A percentile compares a stretch with the other conserved stretches of the same genome.
Conservation (phyloP, 2,113 vertebrate genomes). For the Coracopsis vasa region DNA sequence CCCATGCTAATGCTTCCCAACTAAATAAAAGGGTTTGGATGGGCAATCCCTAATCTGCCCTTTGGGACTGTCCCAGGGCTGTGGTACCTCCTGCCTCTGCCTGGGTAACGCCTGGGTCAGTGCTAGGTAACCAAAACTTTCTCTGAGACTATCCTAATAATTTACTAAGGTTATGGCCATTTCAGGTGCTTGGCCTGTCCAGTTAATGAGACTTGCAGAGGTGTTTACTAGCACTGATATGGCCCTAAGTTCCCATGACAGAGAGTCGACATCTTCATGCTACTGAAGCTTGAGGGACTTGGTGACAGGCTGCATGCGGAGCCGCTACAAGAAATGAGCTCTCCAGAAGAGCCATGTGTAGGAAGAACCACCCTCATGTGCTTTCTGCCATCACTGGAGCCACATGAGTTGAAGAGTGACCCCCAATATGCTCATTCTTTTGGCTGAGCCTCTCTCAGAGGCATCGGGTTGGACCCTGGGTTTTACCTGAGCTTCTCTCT, state of each 20-base stretch:
- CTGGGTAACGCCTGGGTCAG: not conserved
- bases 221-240: not conserved
- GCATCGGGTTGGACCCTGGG: not conserved
- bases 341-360: not conserved
- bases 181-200: not conserved
- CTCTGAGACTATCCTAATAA: not conserved
- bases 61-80: not conserved
- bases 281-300: not conserved
- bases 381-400: not conserved
- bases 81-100: not conserved
- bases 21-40: not conserved
- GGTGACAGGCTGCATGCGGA: rapidly evolving
- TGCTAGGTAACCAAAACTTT: not conserved
- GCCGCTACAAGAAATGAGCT: not conserved
- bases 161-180: not conserved
- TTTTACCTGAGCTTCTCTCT: not conserved
- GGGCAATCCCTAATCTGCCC: not conserved
- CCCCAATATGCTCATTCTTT: not conserved
- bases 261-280: not conserved
- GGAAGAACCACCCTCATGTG: not conserved
- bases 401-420: rapidly evolving
- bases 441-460: not conserved
- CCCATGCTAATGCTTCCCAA: too few species aligned
- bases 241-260: not conserved
- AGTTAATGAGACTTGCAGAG: not conserved